Base-by-base conservation (phyloP, 2,797 vertebrate species). In the Sarcophilus harrisii region DNA sequence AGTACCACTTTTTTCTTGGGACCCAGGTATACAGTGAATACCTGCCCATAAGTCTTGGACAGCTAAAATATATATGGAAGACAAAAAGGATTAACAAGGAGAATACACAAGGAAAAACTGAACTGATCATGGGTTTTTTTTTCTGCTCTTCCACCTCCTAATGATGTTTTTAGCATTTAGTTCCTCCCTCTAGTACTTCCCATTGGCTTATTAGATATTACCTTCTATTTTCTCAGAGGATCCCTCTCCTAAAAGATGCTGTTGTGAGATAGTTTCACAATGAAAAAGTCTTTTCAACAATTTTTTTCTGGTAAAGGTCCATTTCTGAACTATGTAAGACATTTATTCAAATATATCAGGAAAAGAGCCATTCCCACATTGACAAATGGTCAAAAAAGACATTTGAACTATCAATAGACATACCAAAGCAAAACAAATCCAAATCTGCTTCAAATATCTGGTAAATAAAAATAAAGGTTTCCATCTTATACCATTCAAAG, bases 11-110 rank as follows among this genome's bases (percentile, higher is more conserved):
- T 95, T 96, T 95, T 98, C 97, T 92, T 97, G 90, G 95, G 95
- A 93, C 98, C 98, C 57, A 99, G 98, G 94, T 98, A 96, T 91
- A 98, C 96, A 1, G 98, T 99, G 97, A 98, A 98, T 60, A 99
- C 11, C 0, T 94, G 96, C 52, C 98, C 98, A 0, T 99, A 98
- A 81, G 96, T 90, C 96, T 98, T 97, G 60, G 98, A 98, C n/a
- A 99, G 98, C 98, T 99, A 92, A 60, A 91, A 95, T 21, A 29
- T 30, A 45, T 81, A 81, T 45, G 66, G 28, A 52, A 94, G 21
- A 91, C 30, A 73, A 96, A 96, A n/a, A 81, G 0, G 0, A 92
- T 97, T 2, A 54, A 32, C 1, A 30, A 90, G 30, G 54, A 90
- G 49, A 18, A 11, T 14, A 45, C 30, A 32, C 30, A 90, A 55